A percentile compares a stretch with the other conserved stretches of the same genome.
Conservation (phyloP, 2,113 vertebrate species). For the Danio rerio region GRCz12tu NC_133183.1:20455501-20456000, state of each 20-base stretch:
- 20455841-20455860: neutral
- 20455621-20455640: neutral
- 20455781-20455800: constrained; percentile 8
- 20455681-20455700: constrained; percentile 10
- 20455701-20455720: too few relatives aligned
- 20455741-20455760: neutral
- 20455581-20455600: constrained; percentile 1
- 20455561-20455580: too few relatives aligned
- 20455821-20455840: neutral
- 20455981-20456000: too few relatives aligned
- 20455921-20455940: neutral
- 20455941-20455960: neutral
- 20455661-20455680: constrained; percentile 1
- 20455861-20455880: neutral
- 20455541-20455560: neutral
- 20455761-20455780: neutral
- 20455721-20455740: neutral
- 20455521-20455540: neutral
- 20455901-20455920: neutral
- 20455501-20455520: neutral
- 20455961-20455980: neutral
- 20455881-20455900: neutral
- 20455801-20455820: neutral
- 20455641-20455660: too few relatives aligned
- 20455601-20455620: constrained; percentile 4